Conservation (phyloP, 2,797 vertebrate species). For the Enteromius paludinosus region DNA sequence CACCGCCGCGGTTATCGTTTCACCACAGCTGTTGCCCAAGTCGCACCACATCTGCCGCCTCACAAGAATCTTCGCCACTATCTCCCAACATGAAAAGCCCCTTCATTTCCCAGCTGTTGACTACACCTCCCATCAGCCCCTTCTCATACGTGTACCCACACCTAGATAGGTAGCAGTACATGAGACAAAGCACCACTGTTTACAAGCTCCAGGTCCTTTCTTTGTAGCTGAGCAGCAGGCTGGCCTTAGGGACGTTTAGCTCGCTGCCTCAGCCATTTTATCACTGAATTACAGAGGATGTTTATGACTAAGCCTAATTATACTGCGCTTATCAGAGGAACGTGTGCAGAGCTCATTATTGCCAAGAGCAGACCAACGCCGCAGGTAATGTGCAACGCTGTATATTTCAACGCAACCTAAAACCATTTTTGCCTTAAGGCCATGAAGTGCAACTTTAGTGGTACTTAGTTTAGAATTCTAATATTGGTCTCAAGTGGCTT, state of each 20-base stretch:
- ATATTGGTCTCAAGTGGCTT: constrained; percentile 11
- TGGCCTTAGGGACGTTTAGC: not conserved
- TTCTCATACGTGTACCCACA: constrained; percentile 44
- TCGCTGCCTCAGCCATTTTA: constrained; percentile 69
- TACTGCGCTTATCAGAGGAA: constrained; percentile 76
- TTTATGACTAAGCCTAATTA: constrained; percentile 86
- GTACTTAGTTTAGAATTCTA: not conserved
- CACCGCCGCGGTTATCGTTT: constrained; percentile 79
- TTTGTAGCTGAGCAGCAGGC: constrained; percentile 15
- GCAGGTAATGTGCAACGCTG: constrained; percentile 78
- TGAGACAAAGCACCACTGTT: constrained; percentile 42
- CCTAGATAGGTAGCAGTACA: constrained; percentile 52
- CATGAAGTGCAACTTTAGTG: constrained; percentile 18
- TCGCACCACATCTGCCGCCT: constrained; percentile 81
- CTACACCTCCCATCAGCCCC: constrained; percentile 57
- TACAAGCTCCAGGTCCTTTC: constrained; percentile 41
- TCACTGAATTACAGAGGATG: constrained; percentile 80
- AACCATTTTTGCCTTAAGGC: constrained; percentile 6
- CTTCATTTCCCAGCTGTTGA: constrained; percentile 32
- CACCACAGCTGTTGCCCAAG: constrained; percentile 81
- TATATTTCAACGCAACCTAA: constrained; percentile 54
- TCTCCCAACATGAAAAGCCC: constrained; percentile 20
- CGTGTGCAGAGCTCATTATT: constrained; percentile 82
- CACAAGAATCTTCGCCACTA: constrained; percentile 60
- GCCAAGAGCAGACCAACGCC: constrained; percentile 75